Percentiles rank a stretch among this genome's conserved stretches.
Evolutionary conservation across 2,113 vertebrate genomes (phyloP).

Genomic region (Nanorana parkeri): DNA sequence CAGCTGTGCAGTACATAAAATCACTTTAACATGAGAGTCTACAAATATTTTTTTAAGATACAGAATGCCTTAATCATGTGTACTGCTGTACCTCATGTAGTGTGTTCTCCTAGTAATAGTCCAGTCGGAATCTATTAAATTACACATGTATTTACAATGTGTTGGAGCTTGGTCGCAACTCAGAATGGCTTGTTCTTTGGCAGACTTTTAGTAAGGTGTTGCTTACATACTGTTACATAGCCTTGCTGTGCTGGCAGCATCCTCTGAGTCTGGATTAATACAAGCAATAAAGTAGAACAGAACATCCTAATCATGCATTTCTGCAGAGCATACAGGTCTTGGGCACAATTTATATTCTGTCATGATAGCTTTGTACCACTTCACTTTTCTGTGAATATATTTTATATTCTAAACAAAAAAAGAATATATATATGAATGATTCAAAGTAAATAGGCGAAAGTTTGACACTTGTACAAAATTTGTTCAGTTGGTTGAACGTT

Average conservation of each 20-base stretch:
- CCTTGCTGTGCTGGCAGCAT: constrained; percentile 16
- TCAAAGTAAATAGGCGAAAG: no score
- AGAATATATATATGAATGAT: no score
- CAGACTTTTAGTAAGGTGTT: constrained; percentile 12
- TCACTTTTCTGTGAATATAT: background rate
- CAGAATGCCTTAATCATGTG: background rate
- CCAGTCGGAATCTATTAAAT: background rate
- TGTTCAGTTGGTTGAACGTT: no score
- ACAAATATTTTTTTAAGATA: no score
- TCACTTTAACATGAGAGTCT: no score
- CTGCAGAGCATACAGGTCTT: background rate
- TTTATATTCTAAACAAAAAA: no score
- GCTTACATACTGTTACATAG: constrained; percentile 31
- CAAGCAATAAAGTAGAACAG: constrained; percentile 35
- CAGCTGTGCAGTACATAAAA: no score
- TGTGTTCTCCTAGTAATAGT: background rate
- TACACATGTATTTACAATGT: background rate
- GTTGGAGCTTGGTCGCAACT: constrained; percentile 9
- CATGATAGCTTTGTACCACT: background rate
- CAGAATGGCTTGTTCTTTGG: constrained; percentile 37
- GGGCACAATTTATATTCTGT: background rate
- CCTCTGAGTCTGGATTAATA: background rate
- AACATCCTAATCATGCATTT: constrained; percentile 41
- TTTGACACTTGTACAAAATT: no score
- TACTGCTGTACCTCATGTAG: background rate